Conservation (phyloP, 2,113 vertebrate genomes). For the Ia io region DNA sequence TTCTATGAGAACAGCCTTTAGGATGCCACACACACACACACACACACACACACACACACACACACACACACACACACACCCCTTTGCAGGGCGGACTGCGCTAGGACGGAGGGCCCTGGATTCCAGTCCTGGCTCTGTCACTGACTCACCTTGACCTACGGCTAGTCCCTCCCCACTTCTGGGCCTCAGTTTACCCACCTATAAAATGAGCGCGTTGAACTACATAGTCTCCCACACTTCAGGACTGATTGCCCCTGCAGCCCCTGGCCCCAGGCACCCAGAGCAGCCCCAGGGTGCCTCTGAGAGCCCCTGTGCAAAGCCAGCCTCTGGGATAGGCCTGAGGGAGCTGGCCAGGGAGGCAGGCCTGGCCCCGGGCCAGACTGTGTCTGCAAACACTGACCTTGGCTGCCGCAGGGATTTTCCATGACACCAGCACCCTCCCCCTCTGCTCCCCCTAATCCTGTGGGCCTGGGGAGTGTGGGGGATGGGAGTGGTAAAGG, state of each 20-base stretch:
- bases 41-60: too few relatives aligned
- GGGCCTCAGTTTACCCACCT: not conserved
- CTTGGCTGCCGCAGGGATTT: slow-evolving; percentile 82
- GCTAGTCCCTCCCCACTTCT: not conserved
- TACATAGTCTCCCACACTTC: not conserved
- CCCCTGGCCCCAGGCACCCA: not conserved
- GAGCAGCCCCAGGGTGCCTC: not conserved
- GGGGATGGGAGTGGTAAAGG: not conserved
- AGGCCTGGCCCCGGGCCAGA: slow-evolving; percentile 74
- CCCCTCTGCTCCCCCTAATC: slow-evolving; percentile 46
- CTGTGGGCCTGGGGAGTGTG: not conserved
- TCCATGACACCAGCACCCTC: slow-evolving; percentile 83
- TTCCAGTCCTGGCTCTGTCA: not conserved
- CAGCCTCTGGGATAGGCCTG: slow-evolving; percentile 32
- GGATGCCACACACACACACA: not conserved
- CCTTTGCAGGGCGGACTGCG: not conserved
- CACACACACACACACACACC: too few relatives aligned
- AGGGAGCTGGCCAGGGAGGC: slow-evolving; percentile 64
- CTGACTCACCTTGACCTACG: not conserved
- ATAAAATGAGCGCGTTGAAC: not conserved
- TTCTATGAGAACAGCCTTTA: not conserved
- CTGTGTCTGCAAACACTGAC: slow-evolving; percentile 80
- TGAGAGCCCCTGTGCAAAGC: slow-evolving; percentile 30
- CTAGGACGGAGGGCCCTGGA: not conserved
- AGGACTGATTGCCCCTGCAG: not conserved